These are phyloP conservation scores for Pardosa pseudoannulata DNA, from an alignment of 2,888 invertebrate species.

Conservation along the genomic window DNA sequence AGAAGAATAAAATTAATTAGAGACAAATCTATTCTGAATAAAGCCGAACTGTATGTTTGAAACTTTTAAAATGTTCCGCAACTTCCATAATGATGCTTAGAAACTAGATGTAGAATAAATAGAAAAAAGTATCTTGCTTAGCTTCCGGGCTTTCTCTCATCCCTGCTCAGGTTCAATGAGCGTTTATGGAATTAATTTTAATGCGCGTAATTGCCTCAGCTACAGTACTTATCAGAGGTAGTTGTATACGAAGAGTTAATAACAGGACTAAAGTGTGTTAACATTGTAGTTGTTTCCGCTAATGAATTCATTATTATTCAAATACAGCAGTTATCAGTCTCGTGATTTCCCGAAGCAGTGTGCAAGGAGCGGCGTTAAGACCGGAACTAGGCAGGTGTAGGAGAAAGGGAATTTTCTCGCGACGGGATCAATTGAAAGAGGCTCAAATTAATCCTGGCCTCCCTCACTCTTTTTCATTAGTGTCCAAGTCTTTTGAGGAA, in stretches of 20 bases:
- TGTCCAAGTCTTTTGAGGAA: conserved; percentile 26
- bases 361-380: neutral
- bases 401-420: neutral
- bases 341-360: neutral
- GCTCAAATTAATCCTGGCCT: conserved; percentile 49
- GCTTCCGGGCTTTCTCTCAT: too few species aligned
- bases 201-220: neutral
- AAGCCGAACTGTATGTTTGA: too few species aligned
- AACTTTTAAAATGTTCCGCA: too few species aligned
- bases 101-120: too few species aligned
- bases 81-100: too few species aligned
- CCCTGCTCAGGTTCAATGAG: neutral
- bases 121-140: too few species aligned
- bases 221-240: too few species aligned
- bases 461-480: conserved; percentile 59
- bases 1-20: too few species aligned
- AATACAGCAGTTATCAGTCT: neutral
- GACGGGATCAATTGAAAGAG: conserved; percentile 10
- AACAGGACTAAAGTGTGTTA: neutral
- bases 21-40: too few species aligned
- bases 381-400: neutral
- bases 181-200: neutral
- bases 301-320: conserved; percentile 1
- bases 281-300: neutral
- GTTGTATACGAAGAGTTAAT: neutral